Evolutionary conservation across 2,113 vertebrate species (phyloP).

Genomic region (Archilochus colubris): DNA sequence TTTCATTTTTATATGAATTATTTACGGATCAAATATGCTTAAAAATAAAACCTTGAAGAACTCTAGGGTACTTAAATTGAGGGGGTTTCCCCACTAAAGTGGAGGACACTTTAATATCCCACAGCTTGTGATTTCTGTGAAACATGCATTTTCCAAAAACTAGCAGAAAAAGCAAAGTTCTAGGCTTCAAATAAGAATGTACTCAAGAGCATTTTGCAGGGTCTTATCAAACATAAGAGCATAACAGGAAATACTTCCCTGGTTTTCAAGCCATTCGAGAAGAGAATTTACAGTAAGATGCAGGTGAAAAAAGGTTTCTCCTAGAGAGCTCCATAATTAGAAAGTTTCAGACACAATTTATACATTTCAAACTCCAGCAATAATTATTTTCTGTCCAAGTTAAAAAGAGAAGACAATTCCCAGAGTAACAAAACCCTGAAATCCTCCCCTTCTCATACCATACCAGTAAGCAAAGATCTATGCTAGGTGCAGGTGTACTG

Average conservation of each 20-base stretch:
- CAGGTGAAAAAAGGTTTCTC: neutral
- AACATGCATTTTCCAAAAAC: neutral
- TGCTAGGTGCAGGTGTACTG: neutral
- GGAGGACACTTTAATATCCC: slow-evolving; percentile 13
- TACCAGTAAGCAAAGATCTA: neutral
- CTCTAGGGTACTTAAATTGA: neutral
- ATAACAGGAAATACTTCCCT: neutral
- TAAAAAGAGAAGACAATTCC: neutral
- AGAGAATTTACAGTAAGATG: neutral
- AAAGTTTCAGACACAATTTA: neutral
- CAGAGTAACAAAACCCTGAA: neutral
- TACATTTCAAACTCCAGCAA: neutral
- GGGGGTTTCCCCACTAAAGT: neutral
- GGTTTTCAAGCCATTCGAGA: neutral
- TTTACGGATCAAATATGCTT: neutral
- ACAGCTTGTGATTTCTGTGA: neutral
- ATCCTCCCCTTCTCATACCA: neutral
- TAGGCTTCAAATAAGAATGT: neutral
- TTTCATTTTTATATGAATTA: neutral
- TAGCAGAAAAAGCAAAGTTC: neutral
- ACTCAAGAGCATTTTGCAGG: neutral
- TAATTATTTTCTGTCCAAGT: neutral
- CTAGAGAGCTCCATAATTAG: neutral
- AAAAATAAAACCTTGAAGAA: neutral
- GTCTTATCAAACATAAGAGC: neutral